Conservation (phyloP, 2,113 vertebrate species). For the Fregetta grallaria region DNA sequence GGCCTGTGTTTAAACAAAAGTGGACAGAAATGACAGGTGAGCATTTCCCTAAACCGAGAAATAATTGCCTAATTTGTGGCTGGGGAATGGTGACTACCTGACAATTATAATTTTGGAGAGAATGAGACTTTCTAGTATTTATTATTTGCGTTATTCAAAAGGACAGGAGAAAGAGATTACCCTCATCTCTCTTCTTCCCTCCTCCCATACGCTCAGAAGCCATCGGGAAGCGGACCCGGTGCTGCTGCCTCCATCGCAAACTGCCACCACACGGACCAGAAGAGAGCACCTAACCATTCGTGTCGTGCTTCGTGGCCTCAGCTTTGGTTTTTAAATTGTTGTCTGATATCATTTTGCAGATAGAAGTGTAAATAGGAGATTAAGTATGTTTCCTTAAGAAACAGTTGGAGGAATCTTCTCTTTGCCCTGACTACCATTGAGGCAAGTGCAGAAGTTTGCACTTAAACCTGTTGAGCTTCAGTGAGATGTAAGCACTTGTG, state of each 20-base stretch:
- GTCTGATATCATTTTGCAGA: neutral
- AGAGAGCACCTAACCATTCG: neutral
- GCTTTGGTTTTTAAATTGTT: neutral
- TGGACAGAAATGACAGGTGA: constrained; percentile 8
- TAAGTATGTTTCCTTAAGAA: neutral
- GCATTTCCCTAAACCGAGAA: constrained; percentile 3
- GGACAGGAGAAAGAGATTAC: neutral
- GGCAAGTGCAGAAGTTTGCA: neutral
- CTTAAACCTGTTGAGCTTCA: neutral
- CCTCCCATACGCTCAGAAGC: neutral
- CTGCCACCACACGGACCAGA: fast-evolving
- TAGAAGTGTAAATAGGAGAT: neutral
- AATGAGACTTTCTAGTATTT: neutral
- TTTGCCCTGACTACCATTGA: neutral
- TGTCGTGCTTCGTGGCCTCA: neutral
- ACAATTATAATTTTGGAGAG: neutral
- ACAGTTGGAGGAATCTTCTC: neutral
- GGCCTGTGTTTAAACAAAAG: neutral
- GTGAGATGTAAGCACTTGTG: neutral
- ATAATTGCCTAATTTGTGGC: constrained; percentile 17
- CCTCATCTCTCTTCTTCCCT: neutral
- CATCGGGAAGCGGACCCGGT: fast-evolving
- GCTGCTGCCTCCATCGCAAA: neutral
- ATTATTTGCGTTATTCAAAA: neutral
- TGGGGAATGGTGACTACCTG: neutral